Base-by-base conservation (phyloP, 2,797 vertebrate species). In the Spinus olivaceus region DNA sequence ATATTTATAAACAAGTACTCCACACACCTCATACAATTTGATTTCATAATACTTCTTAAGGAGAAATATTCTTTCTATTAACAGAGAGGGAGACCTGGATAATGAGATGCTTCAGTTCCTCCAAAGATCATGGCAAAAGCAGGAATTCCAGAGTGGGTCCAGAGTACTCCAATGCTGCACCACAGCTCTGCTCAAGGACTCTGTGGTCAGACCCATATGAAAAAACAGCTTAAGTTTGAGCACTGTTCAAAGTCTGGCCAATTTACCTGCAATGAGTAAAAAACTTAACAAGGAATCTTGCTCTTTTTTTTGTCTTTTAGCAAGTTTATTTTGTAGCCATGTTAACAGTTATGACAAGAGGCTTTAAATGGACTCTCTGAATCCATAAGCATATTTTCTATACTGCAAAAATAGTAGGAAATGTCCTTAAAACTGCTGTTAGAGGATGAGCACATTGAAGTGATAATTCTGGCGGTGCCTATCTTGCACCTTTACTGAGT, bases 181-280 rank as follows among this genome's bases (percentile, higher is more conserved):
- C 23, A 8, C 0, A 0, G 50, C 28, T 69, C 42, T 60, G 15
- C 27, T 57, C 47, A 56, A 77, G 22, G 27, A 35, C 32, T 23
- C 37, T 28, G 19, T 1, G 0, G 35, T 56, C 61, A 81, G 19
- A 10, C 8, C 12, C 1, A n/a, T 5, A 25, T 8, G 4, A 33
- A 16, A 27, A 39, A 24, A 9, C 19, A 66, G 2, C 9, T 21
- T 14, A 42, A 47, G 4, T 24, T 2, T 37, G 9, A 72, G 9
- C 12, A 42, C 4, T 28, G 22, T 50, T 83, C 27, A 32, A 77
- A 47, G 6, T 32, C 32, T 54, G 23, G 3, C 3, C 8, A 72
- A 69, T 73, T 65, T 16, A 30, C 20, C 12, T 53, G 2, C 30
- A n/a, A 14, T 12, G 5, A 60, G 2, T 9, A n/a, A 25, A 66